A percentile compares a stretch with the other conserved stretches of the same genome.
Conservation (phyloP, 2,797 vertebrate species). For the Gymnodraco acuticeps region DNA sequence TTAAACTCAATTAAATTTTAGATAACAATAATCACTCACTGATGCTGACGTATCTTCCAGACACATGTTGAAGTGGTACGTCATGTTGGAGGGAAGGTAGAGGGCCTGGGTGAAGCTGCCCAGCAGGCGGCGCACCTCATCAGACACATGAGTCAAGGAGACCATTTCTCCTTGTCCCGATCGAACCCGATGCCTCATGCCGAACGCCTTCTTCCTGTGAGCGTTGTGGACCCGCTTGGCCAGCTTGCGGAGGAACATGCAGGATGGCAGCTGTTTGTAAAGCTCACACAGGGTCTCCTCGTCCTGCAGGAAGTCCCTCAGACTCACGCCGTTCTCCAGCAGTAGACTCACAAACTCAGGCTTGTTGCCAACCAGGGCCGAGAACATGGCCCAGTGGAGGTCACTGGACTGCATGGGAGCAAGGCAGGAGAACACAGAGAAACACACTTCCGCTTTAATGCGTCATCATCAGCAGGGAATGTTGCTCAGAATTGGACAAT, state of each 20-base stretch:
- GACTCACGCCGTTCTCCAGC: conserved; percentile 91
- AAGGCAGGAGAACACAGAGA: background rate
- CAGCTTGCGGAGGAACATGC: conserved; percentile 89
- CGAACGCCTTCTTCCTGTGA: conserved; percentile 13
- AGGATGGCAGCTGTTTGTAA: conserved; percentile 87
- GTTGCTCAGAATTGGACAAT: background rate
- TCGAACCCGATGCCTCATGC: background rate
- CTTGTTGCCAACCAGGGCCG: conserved; percentile 92
- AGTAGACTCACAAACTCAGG: conserved; percentile 93
- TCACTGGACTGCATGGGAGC: conserved; percentile 86
- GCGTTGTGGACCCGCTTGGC: conserved; percentile 85
- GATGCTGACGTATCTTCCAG: conserved; percentile 50
- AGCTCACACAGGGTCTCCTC: conserved; percentile 86
- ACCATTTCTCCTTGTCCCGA: conserved; percentile 38
- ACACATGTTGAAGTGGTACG: conserved; percentile 67
- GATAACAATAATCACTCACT: conserved; percentile 58
- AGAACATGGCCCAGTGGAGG: conserved; percentile 91
- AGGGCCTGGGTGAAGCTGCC: conserved; percentile 89
- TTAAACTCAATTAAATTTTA: background rate
- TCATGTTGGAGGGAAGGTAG: conserved; percentile 73
- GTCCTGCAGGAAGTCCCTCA: conserved; percentile 88
- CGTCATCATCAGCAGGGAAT: background rate
- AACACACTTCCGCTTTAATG: no score
- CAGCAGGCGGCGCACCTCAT: conserved; percentile 90
- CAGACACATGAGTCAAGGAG: conserved; percentile 87